These are phyloP conservation scores for Saxidomus purpurata DNA, from an alignment of 1,140 invertebrate species.

Conservation along the genomic window DNA sequence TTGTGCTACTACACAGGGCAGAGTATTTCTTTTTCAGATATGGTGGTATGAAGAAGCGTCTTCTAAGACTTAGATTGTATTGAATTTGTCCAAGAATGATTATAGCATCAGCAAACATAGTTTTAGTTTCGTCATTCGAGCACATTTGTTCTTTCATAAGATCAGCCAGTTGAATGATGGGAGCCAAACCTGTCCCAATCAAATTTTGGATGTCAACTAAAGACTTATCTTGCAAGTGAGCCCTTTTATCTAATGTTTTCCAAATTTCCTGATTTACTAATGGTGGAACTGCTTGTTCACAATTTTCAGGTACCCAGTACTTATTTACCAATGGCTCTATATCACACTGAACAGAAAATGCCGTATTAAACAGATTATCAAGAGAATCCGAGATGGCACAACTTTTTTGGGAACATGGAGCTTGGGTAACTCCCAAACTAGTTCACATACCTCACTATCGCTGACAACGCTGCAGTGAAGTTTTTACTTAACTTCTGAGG, in stretches of 20 bases:
- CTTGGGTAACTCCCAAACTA: no score
- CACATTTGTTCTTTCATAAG: neutral
- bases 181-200: neutral
- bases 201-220: neutral
- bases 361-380: neutral
- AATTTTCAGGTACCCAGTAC: neutral
- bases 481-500: no score
- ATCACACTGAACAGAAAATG: neutral
- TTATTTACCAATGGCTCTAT: neutral
- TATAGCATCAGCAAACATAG: constrained; percentile 16
- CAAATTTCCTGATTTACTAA: neutral
- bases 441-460: no score
- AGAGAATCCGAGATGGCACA: neutral
- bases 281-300: neutral
- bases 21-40: neutral
- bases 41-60: neutral
- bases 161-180: neutral
- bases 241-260: neutral
- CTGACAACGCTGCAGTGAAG: no score
- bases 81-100: neutral
- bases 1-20: neutral
- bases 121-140: neutral
- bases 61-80: neutral
- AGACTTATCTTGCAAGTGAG: neutral
- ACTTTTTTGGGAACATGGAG: neutral